Evolutionary conservation across 2,797 vertebrate species (phyloP).

Genomic region (Florisuga fusca): DNA sequence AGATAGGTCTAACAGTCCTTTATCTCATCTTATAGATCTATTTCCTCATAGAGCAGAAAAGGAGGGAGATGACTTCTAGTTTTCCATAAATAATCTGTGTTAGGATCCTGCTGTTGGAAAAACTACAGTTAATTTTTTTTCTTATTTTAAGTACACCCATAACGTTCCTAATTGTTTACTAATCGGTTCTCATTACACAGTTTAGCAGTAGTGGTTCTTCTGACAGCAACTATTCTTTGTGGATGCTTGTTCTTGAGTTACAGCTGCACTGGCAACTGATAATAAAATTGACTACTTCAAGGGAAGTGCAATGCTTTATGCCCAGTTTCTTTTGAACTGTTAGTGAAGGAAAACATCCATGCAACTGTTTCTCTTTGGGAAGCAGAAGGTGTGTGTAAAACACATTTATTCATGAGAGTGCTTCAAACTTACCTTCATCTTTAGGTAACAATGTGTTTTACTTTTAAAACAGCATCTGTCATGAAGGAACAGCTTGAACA

Average conservation of each 20-base stretch:
- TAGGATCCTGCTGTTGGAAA: neutral
- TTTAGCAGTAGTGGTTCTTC: neutral
- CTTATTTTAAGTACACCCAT: neutral
- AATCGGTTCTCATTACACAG: neutral
- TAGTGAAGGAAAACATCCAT: neutral
- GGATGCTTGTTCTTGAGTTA: neutral
- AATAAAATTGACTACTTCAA: neutral
- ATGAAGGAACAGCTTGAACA: conserved; percentile 88
- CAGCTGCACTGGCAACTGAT: neutral
- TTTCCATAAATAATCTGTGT: neutral
- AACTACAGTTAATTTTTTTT: neutral
- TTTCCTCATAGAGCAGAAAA: neutral
- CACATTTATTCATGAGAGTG: neutral
- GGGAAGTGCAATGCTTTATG: neutral
- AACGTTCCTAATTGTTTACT: neutral
- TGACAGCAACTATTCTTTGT: neutral
- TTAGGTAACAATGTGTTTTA: neutral
- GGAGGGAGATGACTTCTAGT: neutral
- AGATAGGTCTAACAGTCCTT: neutral
- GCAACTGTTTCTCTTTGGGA: neutral
- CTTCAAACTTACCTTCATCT: neutral
- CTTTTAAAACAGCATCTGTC: conserved; percentile 83
- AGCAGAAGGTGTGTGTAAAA: neutral
- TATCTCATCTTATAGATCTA: neutral
- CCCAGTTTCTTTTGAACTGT: neutral